Evolutionary conservation across 64 coral and sea anemone species (phyloP).

Genomic region (Astreopora myriophthalma): DNA sequence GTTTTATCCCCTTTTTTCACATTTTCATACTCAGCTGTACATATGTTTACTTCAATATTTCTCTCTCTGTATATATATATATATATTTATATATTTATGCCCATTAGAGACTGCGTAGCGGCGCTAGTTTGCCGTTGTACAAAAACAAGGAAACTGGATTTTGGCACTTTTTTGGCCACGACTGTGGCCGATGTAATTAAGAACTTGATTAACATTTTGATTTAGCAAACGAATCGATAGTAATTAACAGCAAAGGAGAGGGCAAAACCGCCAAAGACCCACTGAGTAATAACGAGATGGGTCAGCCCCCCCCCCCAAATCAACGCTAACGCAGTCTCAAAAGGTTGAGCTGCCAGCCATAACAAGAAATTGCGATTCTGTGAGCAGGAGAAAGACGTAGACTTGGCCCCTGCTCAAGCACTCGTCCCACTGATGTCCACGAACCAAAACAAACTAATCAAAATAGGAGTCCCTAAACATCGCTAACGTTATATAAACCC

Average conservation of each 20-base stretch:
- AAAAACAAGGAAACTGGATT: neutral
- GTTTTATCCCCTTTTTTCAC: too few relatives aligned
- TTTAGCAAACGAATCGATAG: neutral
- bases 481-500: too few relatives aligned
- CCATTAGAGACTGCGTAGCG: slow-evolving; percentile 26
- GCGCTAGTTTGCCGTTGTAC: neutral
- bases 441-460: neutral
- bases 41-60: too few relatives aligned
- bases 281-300: slow-evolving; percentile 3
- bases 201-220: slow-evolving; percentile 4
- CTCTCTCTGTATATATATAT: too few relatives aligned
- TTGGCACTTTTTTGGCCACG: slow-evolving; percentile 7
- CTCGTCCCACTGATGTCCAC: neutral
- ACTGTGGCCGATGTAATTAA: slow-evolving; percentile 4
- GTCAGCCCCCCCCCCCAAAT: slow-evolving; percentile 19
- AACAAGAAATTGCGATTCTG: neutral
- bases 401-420: neutral
- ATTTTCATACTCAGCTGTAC: too few relatives aligned
- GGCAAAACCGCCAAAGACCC: slow-evolving; percentile 45
- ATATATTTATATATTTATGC: neutral
- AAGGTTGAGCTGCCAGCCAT: neutral
- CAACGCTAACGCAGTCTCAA: slow-evolving; percentile 16
- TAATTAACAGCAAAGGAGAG: slow-evolving; percentile 41
- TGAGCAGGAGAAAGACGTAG: neutral
- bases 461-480: neutral